Evolutionary conservation across 2,888 invertebrate genomes (phyloP), one percentile per base, ranked within the genome.

Genomic region (Caenorhabditis sinica): DNA sequence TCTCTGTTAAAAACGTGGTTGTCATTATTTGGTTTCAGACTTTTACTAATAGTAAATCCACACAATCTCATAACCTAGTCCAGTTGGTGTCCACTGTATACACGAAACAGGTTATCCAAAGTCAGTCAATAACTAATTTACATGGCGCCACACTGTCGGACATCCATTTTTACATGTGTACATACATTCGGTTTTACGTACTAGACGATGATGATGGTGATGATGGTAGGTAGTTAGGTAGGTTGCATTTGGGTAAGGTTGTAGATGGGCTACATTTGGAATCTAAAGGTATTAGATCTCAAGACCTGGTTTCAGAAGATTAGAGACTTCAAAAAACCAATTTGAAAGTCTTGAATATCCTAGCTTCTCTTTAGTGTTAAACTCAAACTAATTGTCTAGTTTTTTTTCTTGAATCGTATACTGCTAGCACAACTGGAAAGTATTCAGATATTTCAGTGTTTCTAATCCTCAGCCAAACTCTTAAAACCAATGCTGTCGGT

Each of bases 111-210:
- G 68, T 68, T 68, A 36, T 36, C 25, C 33, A 5, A 53, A 68
- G 68, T 68, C 68, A 68, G 68, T 68, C 68, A 33, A 68, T 68
- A 68, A 53, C 51, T 68, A 68, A 68, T 68, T 68, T 68, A 68
- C 68, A 68, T 68, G 51, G 68, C 68, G 68, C 68, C 68, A 51
- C 51, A 17, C 68, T 28, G 68, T 51, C 68, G 33, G 45, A 51
- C 36, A 45, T 40, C 13, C 63, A 30, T 9, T 33, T 60, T 0
- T 60, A 33, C 33, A 60, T 60, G 6, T 60, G 1, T n/a, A 17
- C 60, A 60, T 60, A 13, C 40, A 63, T 63, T n/a, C 33, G 8
- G n/a, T 61, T 25, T 3, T 28, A 28, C 6, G 25, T 65, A 65
- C 60, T 60, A 4, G 40, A 40, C 40, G 13, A 9, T 1, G n/a